A percentile compares a stretch with the other conserved stretches of the same genome.
phyloP scores from a whole-genome alignment of 2,888 invertebrate species.

The Ashinkailepas kermadecensis region DNA sequence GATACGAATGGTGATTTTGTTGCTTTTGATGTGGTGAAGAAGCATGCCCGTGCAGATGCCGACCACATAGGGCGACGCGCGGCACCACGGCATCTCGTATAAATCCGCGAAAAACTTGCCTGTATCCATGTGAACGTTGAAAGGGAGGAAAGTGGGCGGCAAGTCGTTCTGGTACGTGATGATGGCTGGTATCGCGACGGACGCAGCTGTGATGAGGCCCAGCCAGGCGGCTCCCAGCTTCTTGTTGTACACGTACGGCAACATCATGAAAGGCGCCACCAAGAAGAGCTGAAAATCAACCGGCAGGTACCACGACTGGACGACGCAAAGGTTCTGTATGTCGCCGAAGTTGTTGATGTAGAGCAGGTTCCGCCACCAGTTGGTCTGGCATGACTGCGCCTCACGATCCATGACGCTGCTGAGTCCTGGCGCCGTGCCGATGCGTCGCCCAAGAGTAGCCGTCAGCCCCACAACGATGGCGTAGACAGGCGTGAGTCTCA shows the following conservation, averaged over 20 bases:
- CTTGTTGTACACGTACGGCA: slow-evolving; percentile 25
- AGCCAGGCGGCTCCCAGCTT: slow-evolving; percentile 25
- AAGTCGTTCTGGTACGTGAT: slow-evolving; percentile 24
- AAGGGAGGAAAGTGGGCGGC: slow-evolving; percentile 8
- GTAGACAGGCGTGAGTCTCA: slow-evolving; percentile 12
- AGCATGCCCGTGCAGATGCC: slow-evolving; percentile 23
- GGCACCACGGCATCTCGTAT: slow-evolving; percentile 26
- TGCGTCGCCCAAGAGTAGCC: background rate
- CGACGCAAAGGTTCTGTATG: background rate
- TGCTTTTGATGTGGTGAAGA: slow-evolving; percentile 21
- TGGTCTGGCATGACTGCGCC: background rate
- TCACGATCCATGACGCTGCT: background rate
- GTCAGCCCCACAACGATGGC: background rate
- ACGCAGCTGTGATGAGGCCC: background rate
- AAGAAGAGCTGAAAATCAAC: slow-evolving; percentile 28
- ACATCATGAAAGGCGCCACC: slow-evolving; percentile 24
- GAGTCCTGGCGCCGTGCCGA: background rate
- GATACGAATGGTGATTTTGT: slow-evolving; percentile 10
- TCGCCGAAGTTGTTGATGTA: slow-evolving; percentile 1
- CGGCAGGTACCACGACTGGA: slow-evolving; percentile 26
- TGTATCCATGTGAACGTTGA: background rate
- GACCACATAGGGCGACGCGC: slow-evolving; percentile 25
- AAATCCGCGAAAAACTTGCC: background rate
- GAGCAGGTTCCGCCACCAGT: background rate
- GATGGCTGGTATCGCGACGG: slow-evolving; percentile 11